Evolutionary conservation across 2,113 vertebrate species (phyloP).

Genomic region (Tamias sibiricus): DNA sequence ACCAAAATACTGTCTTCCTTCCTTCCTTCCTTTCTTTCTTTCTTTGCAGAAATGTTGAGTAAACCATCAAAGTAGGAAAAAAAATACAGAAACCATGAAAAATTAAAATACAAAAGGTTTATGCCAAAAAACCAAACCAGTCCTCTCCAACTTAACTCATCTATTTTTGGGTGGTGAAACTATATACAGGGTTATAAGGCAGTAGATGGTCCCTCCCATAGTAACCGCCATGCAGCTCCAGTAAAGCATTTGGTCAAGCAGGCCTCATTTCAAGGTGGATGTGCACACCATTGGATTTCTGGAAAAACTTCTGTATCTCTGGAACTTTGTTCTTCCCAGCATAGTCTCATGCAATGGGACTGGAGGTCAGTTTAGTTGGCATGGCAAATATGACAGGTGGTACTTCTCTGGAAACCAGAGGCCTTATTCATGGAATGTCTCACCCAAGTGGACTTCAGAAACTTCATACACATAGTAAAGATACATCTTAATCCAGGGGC

Average conservation of each 20-base stretch:
- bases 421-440: conserved; percentile 86
- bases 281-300: conserved; percentile 92
- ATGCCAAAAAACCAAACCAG: conserved; percentile 51
- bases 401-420: conserved; percentile 86
- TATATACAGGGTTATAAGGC: conserved; percentile 94
- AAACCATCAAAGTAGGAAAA: conserved; percentile 34
- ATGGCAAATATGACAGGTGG: conserved; percentile 90
- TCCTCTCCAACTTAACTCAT: conserved; percentile 60
- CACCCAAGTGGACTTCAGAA: no score
- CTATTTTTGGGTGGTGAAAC: conserved; percentile 91
- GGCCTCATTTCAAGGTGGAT: conserved; percentile 94
- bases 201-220: conserved; percentile 94
- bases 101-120: conserved; percentile 59
- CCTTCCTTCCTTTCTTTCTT: not conserved
- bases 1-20: conserved; percentile 22
- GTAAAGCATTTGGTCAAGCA: conserved; percentile 94
- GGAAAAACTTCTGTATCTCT: conserved; percentile 93
- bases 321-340: conserved; percentile 90
- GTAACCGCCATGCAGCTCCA: conserved; percentile 98
- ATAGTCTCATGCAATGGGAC: conserved; percentile 83
- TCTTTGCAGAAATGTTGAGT: conserved; percentile 43
- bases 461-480: no score
- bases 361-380: conserved; percentile 89
- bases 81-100: not conserved
- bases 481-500: no score